Evolutionary conservation across 2,797 vertebrate genomes (phyloP).

Genomic region (Leucoraja ocellata): DNA sequence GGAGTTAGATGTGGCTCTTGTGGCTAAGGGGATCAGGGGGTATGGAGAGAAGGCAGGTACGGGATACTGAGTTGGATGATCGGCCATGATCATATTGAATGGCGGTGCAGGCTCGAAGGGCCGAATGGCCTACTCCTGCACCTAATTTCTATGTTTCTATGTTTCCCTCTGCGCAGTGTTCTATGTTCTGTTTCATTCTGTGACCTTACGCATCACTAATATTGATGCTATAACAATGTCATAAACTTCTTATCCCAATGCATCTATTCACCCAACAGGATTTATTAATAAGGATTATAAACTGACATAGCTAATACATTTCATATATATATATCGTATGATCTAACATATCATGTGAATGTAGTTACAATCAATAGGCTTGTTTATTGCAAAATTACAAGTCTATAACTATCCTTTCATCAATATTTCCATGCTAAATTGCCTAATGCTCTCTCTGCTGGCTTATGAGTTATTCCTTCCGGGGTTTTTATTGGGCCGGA

Average conservation of each 20-base stretch:
- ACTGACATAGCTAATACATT: too few relatives aligned
- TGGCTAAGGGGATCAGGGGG: too few relatives aligned
- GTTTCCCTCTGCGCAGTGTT: too few relatives aligned
- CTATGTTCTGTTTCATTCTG: neutral
- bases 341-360: neutral
- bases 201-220: neutral
- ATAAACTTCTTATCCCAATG: neutral
- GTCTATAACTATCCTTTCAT: neutral
- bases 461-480: neutral
- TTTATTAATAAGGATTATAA: neutral
- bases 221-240: neutral
- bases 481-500: neutral
- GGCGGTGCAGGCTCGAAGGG: too few relatives aligned
- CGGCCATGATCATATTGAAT: too few relatives aligned
- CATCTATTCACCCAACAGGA: neutral
- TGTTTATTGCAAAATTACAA: neutral
- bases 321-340: neutral
- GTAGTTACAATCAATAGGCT: neutral
- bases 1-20: too few relatives aligned
- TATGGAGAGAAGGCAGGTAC: too few relatives aligned
- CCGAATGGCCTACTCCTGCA: too few relatives aligned
- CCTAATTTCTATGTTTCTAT: too few relatives aligned
- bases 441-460: neutral
- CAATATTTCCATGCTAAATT: too few relatives aligned
- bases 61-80: too few relatives aligned